Conservation (phyloP, 2,888 invertebrate species). For the Ophioninae sp. region DNA sequence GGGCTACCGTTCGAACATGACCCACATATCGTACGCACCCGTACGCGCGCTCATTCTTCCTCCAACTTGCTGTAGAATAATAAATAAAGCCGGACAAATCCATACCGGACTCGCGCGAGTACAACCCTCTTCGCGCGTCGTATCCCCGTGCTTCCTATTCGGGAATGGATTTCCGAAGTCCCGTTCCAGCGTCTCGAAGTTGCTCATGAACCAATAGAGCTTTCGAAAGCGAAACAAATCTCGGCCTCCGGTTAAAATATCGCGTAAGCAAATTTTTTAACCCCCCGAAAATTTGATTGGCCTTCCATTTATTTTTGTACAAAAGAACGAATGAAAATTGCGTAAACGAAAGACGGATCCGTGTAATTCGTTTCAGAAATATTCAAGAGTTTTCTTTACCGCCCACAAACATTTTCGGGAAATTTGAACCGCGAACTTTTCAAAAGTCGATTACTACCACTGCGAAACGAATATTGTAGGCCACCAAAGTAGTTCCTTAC, state of each 20-base stretch:
- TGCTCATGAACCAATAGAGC: no score
- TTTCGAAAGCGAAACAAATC: no score
- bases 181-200: no score
- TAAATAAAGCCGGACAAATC: not conserved
- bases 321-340: no score
- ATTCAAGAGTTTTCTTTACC: not conserved
- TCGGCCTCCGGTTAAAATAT: no score
- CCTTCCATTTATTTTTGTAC: no score
- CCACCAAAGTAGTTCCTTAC: not conserved
- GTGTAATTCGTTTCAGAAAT: not conserved
- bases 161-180: not conserved
- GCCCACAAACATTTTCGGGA: not conserved
- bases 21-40: slow-evolving; percentile 62
- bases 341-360: no score
- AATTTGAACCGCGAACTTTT: not conserved
- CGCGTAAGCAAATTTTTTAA: no score
- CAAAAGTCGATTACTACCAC: not conserved
- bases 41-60: slow-evolving; percentile 1
- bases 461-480: not conserved
- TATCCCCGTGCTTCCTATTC: not conserved
- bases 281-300: no score
- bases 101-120: not conserved
- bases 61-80: not conserved
- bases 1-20: slow-evolving; percentile 59
- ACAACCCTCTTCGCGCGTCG: not conserved